Percentiles rank a stretch among this genome's conserved stretches.
phyloP scores from a whole-genome alignment of 2,113 vertebrate genomes.

The Gavia stellata region DNA sequence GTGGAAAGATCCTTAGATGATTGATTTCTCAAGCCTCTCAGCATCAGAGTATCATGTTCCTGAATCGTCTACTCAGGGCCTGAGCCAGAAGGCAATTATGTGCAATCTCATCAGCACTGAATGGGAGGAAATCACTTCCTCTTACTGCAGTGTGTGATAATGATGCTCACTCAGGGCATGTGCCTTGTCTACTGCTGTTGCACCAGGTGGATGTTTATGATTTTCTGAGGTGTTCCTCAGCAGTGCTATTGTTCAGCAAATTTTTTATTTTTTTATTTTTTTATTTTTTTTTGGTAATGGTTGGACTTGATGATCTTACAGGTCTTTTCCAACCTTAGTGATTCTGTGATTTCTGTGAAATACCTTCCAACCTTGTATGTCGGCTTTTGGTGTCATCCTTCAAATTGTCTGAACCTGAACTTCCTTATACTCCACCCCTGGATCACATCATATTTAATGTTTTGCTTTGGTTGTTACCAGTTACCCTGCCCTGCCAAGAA shows the following conservation, averaged over 20 bases:
- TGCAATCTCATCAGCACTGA: constrained; percentile 22
- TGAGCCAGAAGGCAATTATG: constrained; percentile 29
- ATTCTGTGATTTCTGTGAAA: no score
- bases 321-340: no score
- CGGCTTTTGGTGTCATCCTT: background rate
- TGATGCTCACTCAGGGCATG: background rate
- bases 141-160: background rate
- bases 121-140: constrained; percentile 9
- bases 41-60: background rate
- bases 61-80: background rate
- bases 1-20: background rate
- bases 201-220: background rate
- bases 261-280: no score
- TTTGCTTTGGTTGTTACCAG: background rate
- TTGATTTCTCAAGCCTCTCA: constrained; percentile 33
- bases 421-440: background rate
- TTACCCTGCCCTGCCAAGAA: background rate
- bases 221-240: background rate
- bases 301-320: no score
- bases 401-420: background rate
- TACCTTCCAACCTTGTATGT: background rate
- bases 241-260: background rate
- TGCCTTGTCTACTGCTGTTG: background rate
- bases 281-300: no score
- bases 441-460: background rate